phyloP scores from a whole-genome alignment of 2,888 invertebrate genomes.

The Acronicta leporina region DNA sequence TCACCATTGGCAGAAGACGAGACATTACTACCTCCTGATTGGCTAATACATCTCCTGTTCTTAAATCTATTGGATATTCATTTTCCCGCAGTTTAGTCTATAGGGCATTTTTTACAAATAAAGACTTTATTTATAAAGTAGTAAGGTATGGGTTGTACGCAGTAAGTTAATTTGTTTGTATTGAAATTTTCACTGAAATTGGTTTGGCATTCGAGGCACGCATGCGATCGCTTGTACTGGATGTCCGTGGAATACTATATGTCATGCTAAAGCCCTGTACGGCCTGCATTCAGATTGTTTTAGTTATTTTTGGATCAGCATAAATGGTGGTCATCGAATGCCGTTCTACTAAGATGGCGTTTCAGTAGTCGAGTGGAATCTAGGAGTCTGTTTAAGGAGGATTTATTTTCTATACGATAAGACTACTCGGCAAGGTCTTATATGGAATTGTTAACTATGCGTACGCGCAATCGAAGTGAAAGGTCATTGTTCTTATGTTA shows the following conservation, averaged over 20 bases:
- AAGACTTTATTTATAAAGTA: constrained; percentile 53
- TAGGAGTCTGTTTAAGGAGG: constrained; percentile 16
- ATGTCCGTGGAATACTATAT: constrained; percentile 75
- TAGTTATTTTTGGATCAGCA: constrained; percentile 73
- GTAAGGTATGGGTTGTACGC: constrained; percentile 57
- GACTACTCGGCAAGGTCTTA: constrained; percentile 17
- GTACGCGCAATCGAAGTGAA: constrained; percentile 10
- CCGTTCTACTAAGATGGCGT: constrained; percentile 45
- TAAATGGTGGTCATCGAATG: constrained; percentile 58
- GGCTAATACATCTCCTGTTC: constrained; percentile 60
- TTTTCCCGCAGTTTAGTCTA: constrained; percentile 41
- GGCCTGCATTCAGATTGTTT: constrained; percentile 78
- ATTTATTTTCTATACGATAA: constrained; percentile 19
- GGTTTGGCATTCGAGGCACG: constrained; percentile 77
- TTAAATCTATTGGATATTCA: constrained; percentile 62
- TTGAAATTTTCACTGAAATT: constrained; percentile 67
- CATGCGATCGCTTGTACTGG: constrained; percentile 74
- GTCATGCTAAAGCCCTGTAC: constrained; percentile 73
- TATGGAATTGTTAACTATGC: constrained; percentile 9
- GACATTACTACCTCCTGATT: constrained; percentile 54
- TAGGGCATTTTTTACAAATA: constrained; percentile 23
- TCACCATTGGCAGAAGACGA: constrained; percentile 54
- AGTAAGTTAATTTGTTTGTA: constrained; percentile 58
- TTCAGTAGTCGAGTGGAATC: constrained; percentile 22
- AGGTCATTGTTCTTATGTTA: constrained; percentile 38